A percentile compares a stretch with the other conserved stretches of the same genome.
Conservation (phyloP, 2,113 vertebrate genomes). For the Madoqua kirkii region DNA sequence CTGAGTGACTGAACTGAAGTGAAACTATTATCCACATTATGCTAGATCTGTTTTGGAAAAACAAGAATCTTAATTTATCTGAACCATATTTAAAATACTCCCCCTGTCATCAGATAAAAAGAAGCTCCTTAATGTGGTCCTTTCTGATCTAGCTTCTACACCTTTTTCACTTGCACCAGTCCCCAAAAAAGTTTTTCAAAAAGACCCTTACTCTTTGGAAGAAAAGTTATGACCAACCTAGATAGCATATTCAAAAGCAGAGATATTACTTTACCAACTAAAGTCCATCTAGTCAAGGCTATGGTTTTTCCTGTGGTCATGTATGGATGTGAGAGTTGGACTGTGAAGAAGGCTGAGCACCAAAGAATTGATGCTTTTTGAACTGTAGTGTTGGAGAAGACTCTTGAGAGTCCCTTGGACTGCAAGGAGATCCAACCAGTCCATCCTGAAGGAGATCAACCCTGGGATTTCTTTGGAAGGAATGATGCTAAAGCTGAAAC, state of each 20-base stretch:
- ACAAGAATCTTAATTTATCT: too few species aligned
- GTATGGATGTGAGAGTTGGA: not conserved
- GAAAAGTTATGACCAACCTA: not conserved
- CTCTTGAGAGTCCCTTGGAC: not conserved
- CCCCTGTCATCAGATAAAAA: too few species aligned
- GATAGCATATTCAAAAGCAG: not conserved
- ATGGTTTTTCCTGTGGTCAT: not conserved
- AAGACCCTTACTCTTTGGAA: not conserved
- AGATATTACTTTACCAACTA: not conserved
- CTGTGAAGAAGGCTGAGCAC: rapidly evolving
- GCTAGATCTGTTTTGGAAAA: too few species aligned
- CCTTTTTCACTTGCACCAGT: too few species aligned
- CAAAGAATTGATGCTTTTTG: rapidly evolving
- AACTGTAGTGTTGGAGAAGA: not conserved
- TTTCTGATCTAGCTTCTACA: too few species aligned
- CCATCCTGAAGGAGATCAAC: not conserved
- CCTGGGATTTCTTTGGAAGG: not conserved
- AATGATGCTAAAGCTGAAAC: not conserved
- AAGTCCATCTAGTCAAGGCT: not conserved
- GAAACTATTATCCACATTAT: too few species aligned
- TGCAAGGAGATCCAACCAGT: not conserved
- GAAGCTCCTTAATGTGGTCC: too few species aligned
- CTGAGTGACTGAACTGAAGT: too few species aligned
- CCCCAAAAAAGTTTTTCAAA: too few species aligned
- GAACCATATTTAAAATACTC: too few species aligned